phyloP scores from a whole-genome alignment of 2,888 invertebrate species.

The Drosophila melanosoma region DNA sequence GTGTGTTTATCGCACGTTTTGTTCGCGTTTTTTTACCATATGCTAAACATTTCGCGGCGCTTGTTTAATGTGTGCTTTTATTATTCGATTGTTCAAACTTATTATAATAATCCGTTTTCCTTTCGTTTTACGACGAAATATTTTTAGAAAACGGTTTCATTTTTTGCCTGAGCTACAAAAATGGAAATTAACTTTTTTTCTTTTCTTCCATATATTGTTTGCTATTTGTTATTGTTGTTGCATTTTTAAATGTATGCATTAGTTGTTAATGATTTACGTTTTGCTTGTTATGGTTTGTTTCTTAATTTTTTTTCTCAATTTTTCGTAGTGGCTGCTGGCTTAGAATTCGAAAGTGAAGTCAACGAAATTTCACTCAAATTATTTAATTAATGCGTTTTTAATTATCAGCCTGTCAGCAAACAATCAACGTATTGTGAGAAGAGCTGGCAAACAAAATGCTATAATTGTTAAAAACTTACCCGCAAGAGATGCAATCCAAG shows the following conservation, averaged over 20 bases:
- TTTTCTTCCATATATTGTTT: slow-evolving; percentile 7
- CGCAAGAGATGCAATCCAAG: slow-evolving; percentile 46
- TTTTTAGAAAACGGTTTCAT: slow-evolving; percentile 76
- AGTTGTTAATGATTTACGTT: slow-evolving; percentile 69
- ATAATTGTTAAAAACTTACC: slow-evolving; percentile 56
- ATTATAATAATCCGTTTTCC: slow-evolving; percentile 64
- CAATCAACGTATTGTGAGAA: slow-evolving; percentile 11
- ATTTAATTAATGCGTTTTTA: slow-evolving; percentile 75
- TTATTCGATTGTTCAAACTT: slow-evolving; percentile 49
- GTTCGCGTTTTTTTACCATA: slow-evolving; percentile 61
- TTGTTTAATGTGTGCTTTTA: slow-evolving; percentile 49
- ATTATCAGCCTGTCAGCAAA: slow-evolving; percentile 45
- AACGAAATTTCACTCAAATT: slow-evolving; percentile 65
- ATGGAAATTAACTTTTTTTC: slow-evolving; percentile 49
- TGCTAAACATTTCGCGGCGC: slow-evolving; percentile 66
- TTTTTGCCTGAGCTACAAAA: slow-evolving; percentile 47
- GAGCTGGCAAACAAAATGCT: slow-evolving; percentile 32
- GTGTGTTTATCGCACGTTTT: slow-evolving; percentile 61
- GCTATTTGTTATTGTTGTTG: slow-evolving; percentile 39
- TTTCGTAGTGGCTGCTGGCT: slow-evolving; percentile 14
- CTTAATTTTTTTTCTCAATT: slow-evolving; percentile 1
- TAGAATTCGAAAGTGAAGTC: slow-evolving; percentile 75
- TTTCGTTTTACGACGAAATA: slow-evolving; percentile 64
- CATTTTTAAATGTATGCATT: slow-evolving; percentile 66
- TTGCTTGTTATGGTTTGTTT: slow-evolving; percentile 49